Percentiles rank a stretch among this genome's conserved stretches.
Conservation (phyloP, 2,888 invertebrate species). For the Leptopterna dolabrata region DNA sequence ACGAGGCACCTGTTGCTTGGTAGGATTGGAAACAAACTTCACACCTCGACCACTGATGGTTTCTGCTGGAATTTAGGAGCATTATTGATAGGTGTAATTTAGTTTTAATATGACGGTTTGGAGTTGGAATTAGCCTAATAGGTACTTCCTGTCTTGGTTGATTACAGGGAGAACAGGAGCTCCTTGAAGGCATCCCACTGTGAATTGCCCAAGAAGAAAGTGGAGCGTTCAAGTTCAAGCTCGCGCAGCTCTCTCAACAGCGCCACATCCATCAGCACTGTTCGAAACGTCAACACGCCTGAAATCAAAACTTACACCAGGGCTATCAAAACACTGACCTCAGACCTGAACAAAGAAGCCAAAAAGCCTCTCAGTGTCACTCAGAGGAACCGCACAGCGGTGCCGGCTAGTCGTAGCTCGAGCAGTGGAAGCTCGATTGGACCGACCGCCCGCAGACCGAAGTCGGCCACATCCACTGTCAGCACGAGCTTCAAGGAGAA, state of each 20-base stretch:
- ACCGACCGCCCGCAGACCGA: slow-evolving; percentile 61
- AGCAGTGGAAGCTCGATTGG: slow-evolving; percentile 74
- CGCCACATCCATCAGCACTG: slow-evolving; percentile 81
- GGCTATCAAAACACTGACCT: slow-evolving; percentile 69
- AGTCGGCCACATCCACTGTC: slow-evolving; percentile 60
- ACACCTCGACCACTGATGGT: too few species aligned
- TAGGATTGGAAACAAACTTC: too few species aligned
- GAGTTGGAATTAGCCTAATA: not conserved
- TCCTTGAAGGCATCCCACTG: slow-evolving; percentile 38
- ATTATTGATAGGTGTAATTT: too few species aligned
- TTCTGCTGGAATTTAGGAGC: too few species aligned
- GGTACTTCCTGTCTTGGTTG: not conserved
- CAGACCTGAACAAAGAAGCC: slow-evolving; percentile 65
- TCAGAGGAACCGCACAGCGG: slow-evolving; percentile 64
- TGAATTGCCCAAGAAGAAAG: slow-evolving; percentile 50
- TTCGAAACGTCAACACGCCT: slow-evolving; percentile 74
- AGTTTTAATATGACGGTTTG: not conserved
- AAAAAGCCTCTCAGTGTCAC: slow-evolving; percentile 64
- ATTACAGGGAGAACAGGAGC: slow-evolving; percentile 35
- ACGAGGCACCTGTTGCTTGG: too few species aligned
- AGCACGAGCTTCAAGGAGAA: slow-evolving; percentile 70
- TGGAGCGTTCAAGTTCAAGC: slow-evolving; percentile 79
- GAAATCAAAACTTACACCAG: slow-evolving; percentile 69
- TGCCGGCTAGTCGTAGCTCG: slow-evolving; percentile 72
- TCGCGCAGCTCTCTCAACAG: slow-evolving; percentile 87